phyloP scores from a whole-genome alignment of 1,140 invertebrate genomes.

The Musca domestica region DNA sequence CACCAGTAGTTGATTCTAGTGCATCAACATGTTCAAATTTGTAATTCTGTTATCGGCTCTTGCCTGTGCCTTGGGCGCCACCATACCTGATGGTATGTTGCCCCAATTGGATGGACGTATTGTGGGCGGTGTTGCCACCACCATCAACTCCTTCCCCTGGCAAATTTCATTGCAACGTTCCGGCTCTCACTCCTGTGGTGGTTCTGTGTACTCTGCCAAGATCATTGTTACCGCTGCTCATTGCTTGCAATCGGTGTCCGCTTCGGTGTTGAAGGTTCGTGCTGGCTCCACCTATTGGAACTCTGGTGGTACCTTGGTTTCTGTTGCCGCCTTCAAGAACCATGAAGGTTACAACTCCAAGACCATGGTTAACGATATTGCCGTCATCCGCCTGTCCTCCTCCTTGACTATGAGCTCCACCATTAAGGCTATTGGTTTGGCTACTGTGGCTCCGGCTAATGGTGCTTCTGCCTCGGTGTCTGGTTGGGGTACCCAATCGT shows the following conservation, averaged over 20 bases:
- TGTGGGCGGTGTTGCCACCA: slow-evolving; percentile 52
- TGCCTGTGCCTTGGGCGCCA: slow-evolving; percentile 3
- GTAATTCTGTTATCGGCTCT: slow-evolving; percentile 1
- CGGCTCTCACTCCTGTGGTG: slow-evolving; percentile 59
- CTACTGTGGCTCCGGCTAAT: slow-evolving; percentile 31
- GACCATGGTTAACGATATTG: slow-evolving; percentile 50
- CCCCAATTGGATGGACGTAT: slow-evolving; percentile 39
- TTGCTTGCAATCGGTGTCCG: too few relatives aligned
- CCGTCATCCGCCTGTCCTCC: slow-evolving; percentile 40
- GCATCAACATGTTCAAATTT: slow-evolving; percentile 11
- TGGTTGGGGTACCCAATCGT: slow-evolving; percentile 54
- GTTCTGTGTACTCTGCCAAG: too few relatives aligned
- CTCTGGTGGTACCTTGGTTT: too few relatives aligned
- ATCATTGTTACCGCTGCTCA: too few relatives aligned
- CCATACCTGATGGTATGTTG: not conserved
- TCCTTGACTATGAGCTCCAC: slow-evolving; percentile 32
- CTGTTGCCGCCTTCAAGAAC: slow-evolving; percentile 39
- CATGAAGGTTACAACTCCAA: slow-evolving; percentile 42
- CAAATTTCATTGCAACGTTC: slow-evolving; percentile 54
- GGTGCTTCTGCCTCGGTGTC: slow-evolving; percentile 47
- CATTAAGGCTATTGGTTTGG: slow-evolving; percentile 34
- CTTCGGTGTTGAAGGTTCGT: too few relatives aligned
- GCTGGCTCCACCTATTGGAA: slow-evolving; percentile 42
- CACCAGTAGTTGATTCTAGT: not conserved
- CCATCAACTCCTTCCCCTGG: slow-evolving; percentile 46